Evolutionary conservation across 1,140 invertebrate species (phyloP).

Genomic region (Vanessa atalanta): DNA sequence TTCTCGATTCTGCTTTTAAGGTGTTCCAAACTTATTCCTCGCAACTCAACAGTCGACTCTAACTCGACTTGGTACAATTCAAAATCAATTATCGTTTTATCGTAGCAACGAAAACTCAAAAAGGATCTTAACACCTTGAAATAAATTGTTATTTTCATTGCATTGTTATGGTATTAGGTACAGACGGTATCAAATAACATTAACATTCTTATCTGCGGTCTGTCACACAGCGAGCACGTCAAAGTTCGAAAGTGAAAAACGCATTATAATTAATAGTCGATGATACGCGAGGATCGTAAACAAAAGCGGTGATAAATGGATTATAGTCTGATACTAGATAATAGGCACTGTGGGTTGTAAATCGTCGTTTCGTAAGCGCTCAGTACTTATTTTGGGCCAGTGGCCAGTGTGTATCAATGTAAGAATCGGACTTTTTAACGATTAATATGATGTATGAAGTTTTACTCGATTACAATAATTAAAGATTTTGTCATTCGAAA

Average conservation of each 20-base stretch:
- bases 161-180: constrained; percentile 43
- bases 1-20: constrained; percentile 65
- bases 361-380: constrained; percentile 71
- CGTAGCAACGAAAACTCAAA: constrained; percentile 25
- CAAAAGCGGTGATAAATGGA: constrained; percentile 80
- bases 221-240: constrained; percentile 79
- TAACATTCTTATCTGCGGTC: constrained; percentile 79
- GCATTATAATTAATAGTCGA: constrained; percentile 80
- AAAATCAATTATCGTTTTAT: constrained; percentile 37
- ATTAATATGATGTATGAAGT: neutral
- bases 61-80: constrained; percentile 41
- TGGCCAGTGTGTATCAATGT: constrained; percentile 30
- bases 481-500: neutral
- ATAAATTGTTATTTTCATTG: constrained; percentile 48
- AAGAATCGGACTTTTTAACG: neutral
- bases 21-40: constrained; percentile 52
- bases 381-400: constrained; percentile 36
- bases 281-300: constrained; percentile 79
- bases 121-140: constrained; percentile 45
- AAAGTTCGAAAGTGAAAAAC: constrained; percentile 79
- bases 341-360: constrained; percentile 71
- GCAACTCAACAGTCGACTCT: constrained; percentile 45
- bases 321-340: constrained; percentile 77
- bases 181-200: constrained; percentile 72
- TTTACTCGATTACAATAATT: neutral